phyloP scores from a whole-genome alignment of 2,797 vertebrate species.

The Avahi laniger region DNA sequence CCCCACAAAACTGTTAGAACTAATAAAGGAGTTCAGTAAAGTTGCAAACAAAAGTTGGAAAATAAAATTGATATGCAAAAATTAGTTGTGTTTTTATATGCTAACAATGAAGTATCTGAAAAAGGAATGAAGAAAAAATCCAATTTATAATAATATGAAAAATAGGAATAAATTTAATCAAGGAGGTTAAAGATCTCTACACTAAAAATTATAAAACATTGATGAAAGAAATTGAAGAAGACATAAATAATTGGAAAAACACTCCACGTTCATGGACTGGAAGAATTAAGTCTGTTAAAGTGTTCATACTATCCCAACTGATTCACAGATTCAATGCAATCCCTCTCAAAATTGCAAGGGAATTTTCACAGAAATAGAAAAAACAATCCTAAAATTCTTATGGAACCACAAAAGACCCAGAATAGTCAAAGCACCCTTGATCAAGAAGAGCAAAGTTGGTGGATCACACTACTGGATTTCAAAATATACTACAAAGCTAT shows the following conservation, averaged over 20 bases:
- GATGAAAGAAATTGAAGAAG: not conserved
- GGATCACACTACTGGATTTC: not conserved
- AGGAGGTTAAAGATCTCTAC: not conserved
- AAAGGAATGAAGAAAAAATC: not conserved
- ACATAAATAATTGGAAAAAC: not conserved
- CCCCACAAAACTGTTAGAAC: too few relatives aligned
- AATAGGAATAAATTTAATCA: not conserved
- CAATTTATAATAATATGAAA: not conserved
- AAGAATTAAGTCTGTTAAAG: not conserved
- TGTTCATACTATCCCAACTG: not conserved
- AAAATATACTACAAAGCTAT: not conserved
- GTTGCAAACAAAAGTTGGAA: not conserved
- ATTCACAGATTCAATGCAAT: not conserved
- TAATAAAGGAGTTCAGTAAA: not conserved
- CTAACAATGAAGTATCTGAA: not conserved
- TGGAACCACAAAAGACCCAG: not conserved
- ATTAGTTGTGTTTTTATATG: not conserved
- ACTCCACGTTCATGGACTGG: not conserved
- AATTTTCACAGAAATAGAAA: not conserved
- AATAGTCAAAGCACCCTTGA: not conserved
- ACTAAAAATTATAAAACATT: not conserved
- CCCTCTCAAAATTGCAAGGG: not conserved
- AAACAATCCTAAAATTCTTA: not conserved
- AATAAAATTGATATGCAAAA: not conserved
- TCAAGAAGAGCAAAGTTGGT: not conserved